Evolutionary conservation across 2,113 vertebrate species (phyloP), one percentile per base, ranked within the genome.

Genomic region (Trinectes maculatus): DNA sequence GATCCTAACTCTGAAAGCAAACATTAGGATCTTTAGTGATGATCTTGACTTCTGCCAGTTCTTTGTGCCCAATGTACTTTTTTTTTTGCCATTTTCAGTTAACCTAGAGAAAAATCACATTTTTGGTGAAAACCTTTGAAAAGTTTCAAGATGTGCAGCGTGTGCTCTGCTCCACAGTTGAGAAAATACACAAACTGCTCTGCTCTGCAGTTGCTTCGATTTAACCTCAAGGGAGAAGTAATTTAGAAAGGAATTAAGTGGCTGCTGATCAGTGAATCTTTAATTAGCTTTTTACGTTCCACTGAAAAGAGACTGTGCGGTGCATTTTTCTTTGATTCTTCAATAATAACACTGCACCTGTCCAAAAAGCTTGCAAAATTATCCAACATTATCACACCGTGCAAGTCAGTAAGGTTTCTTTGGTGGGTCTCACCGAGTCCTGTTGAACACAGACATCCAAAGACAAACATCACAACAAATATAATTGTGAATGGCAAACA

Each of bases 381-480:
- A 9, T 13, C 61, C n/a, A 48, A 25, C 28, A 18, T 46, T 47
- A 22, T 63, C 29, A 66, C 18, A 36, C 3, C 19, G 31, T 19
- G 52, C 55, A 68, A 68, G 67, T 47, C 18, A n/a, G 16, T 12
- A 51, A 44, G 52, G 49, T 51, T 51, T 59, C 68, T 19, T 36
- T 44, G n/a, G 37, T 42, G 11, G 48, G 64, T 29, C 15, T 62
- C 16, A 42, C 11, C 34, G 37, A 75, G 11, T 46, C 43, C 52
- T 60, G 22, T 52, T 57, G 34, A 22, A 63, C 66, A 81, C 49
- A 59, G 28, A 69, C 36, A 77, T 51, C 72, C 42, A 63, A 65
- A 65, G 39, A 79, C 42, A 62, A 56, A 74, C 25, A 75, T 59
- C 26, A 73, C 59, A 66, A 24, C 29, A 71, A 74, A 55, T 59